phyloP scores from a whole-genome alignment of 2,113 vertebrate species.

The Sinocyclocheilus grahami region DNA sequence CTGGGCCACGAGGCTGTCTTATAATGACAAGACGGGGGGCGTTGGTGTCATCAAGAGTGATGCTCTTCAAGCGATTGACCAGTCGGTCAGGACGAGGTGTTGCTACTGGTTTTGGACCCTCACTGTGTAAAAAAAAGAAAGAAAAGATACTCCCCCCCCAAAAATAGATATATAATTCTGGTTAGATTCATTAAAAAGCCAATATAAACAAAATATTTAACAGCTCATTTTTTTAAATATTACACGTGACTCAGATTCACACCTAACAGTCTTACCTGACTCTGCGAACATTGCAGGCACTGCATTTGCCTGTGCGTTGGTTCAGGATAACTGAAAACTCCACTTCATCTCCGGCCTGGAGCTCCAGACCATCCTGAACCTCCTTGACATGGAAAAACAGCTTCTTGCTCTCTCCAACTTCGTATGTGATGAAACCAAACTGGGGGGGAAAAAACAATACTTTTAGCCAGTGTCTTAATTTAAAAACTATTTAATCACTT shows the following conservation, averaged over 20 bases:
- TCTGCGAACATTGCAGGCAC: constrained; percentile 96
- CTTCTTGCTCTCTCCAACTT: constrained; percentile 98
- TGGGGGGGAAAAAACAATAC: constrained; percentile 55
- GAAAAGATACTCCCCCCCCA: no score
- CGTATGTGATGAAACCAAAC: constrained; percentile 99
- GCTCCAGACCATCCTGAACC: constrained; percentile 96
- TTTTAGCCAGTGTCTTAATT: neutral
- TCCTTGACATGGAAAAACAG: constrained; percentile 99
- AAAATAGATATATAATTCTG: no score
- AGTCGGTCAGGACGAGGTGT: constrained; percentile 94
- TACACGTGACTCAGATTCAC: neutral
- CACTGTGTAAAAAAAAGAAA: constrained; percentile 69
- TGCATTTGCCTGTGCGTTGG: constrained; percentile 97
- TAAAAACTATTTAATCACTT: no score
- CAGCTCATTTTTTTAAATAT: no score
- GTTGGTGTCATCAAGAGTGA: constrained; percentile 92
- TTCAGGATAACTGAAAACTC: constrained; percentile 98
- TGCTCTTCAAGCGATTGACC: constrained; percentile 96
- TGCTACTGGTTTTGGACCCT: constrained; percentile 90
- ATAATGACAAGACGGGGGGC: constrained; percentile 95
- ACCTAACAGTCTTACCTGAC: constrained; percentile 79
- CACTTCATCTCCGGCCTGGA: constrained; percentile 96
- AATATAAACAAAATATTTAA: no score
- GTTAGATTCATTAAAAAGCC: no score
- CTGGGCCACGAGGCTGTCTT: constrained; percentile 95